Evolutionary conservation across 2,888 invertebrate species (phyloP).

Genomic region (Dicycla oo): DNA sequence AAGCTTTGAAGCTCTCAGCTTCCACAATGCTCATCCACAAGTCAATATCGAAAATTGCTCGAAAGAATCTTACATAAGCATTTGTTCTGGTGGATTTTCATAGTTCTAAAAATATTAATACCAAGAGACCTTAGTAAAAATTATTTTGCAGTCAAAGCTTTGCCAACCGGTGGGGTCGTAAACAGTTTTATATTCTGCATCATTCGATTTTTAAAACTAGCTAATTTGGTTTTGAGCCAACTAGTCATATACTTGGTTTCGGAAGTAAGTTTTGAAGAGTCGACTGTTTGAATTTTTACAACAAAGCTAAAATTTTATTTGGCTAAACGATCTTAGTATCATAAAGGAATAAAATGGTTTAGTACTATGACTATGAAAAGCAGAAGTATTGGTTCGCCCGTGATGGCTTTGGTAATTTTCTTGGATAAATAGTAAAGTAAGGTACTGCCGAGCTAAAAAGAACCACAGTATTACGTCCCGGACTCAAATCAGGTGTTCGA

Average conservation of each 20-base stretch:
- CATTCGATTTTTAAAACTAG: constrained; percentile 31
- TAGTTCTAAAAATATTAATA: constrained; percentile 46
- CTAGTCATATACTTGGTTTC: constrained; percentile 8
- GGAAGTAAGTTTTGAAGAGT: background rate
- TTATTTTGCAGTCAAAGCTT: constrained; percentile 33
- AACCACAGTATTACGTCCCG: too few species aligned
- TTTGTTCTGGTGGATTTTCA: constrained; percentile 33
- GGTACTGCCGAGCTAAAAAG: too few species aligned
- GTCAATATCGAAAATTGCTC: constrained; percentile 49
- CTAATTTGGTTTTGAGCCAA: constrained; percentile 9
- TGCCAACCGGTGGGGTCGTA: constrained; percentile 5
- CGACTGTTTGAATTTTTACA: background rate
- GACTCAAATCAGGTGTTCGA: too few species aligned
- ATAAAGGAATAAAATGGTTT: too few species aligned
- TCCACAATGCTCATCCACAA: constrained; percentile 23
- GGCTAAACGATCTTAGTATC: background rate
- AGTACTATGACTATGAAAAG: too few species aligned
- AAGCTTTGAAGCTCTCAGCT: constrained; percentile 25
- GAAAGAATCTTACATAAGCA: constrained; percentile 32
- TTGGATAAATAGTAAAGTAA: too few species aligned
- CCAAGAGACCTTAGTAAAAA: constrained; percentile 32
- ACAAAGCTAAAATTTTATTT: background rate
- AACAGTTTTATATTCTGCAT: constrained; percentile 45
- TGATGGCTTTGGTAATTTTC: too few species aligned
- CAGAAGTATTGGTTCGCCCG: too few species aligned